Percentiles rank a stretch among this genome's conserved stretches.
Evolutionary conservation across 2,113 vertebrate species (phyloP).

Genomic region (Eurystomus gularis): DNA sequence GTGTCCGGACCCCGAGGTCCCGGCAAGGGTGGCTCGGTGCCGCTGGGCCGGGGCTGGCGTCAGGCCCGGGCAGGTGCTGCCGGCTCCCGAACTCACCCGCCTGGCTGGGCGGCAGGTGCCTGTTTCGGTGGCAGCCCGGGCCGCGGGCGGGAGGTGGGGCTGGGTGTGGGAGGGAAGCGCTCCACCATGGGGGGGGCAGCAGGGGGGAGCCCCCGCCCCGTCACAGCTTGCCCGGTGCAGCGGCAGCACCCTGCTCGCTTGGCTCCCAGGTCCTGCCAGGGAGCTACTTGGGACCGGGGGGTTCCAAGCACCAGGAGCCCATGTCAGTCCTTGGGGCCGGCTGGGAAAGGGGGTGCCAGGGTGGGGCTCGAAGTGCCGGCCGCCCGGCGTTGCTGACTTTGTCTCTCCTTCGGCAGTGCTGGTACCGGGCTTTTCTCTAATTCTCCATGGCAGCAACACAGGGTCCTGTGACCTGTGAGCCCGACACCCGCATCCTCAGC

Average conservation of each 20-base stretch:
- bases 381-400: not conserved
- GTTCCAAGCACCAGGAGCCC: not conserved
- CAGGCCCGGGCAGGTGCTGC: constrained; percentile 22
- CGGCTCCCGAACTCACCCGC: constrained; percentile 12
- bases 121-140: constrained; percentile 53
- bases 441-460: constrained; percentile 96
- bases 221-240: not conserved
- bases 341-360: not conserved
- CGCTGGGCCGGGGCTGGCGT: not conserved
- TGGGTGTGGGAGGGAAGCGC: constrained; percentile 58
- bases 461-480: constrained; percentile 83
- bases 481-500: constrained; percentile 75
- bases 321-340: not conserved
- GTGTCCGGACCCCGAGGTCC: not conserved
- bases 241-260: not conserved
- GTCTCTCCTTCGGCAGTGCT: constrained; percentile 73
- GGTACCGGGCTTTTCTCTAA: constrained; percentile 67
- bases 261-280: not conserved
- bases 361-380: accelerated
- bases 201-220: not conserved
- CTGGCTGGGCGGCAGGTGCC: constrained; percentile 41
- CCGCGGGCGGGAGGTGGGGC: constrained; percentile 58
- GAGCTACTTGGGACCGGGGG: not conserved
- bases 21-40: not conserved
- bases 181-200: not conserved